phyloP scores from a whole-genome alignment of 1,140 invertebrate genomes.

The Lerema accius region DNA sequence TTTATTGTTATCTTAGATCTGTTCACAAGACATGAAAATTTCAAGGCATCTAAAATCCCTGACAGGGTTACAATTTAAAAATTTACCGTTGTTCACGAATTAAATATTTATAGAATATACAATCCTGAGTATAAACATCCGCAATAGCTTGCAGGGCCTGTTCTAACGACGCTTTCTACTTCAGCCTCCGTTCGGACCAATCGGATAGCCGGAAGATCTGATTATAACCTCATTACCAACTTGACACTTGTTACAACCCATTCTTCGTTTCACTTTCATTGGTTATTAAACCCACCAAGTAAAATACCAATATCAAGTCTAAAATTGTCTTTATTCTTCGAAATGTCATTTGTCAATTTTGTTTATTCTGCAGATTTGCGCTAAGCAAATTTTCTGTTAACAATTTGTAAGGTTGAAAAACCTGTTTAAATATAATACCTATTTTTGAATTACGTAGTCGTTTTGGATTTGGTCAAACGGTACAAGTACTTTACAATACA shows the following conservation, averaged over 20 bases:
- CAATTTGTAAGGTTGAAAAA: too few species aligned
- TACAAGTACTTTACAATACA: too few species aligned
- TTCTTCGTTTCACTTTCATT: slow-evolving; percentile 55
- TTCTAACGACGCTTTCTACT: slow-evolving; percentile 49
- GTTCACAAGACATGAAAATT: too few species aligned
- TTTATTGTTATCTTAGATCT: too few species aligned
- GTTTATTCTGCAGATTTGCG: too few species aligned
- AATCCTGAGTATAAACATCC: slow-evolving; percentile 57
- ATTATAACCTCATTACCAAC: slow-evolving; percentile 71
- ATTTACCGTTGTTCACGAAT: slow-evolving; percentile 9
- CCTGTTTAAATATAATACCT: too few species aligned
- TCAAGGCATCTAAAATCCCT: background rate
- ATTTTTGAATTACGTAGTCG: too few species aligned
- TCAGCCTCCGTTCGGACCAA: slow-evolving; percentile 30
- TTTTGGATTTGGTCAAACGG: too few species aligned
- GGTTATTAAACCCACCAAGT: slow-evolving; percentile 27
- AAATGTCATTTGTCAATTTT: background rate
- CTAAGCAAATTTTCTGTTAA: too few species aligned
- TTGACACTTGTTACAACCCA: slow-evolving; percentile 56
- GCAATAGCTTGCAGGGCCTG: slow-evolving; percentile 44
- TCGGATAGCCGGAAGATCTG: slow-evolving; percentile 59
- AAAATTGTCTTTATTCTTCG: background rate
- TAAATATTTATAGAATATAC: slow-evolving; percentile 44
- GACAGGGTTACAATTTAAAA: background rate
- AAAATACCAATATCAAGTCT: background rate